phyloP scores from a whole-genome alignment of 1,140 invertebrate genomes.

The Vanessa atalanta region DNA sequence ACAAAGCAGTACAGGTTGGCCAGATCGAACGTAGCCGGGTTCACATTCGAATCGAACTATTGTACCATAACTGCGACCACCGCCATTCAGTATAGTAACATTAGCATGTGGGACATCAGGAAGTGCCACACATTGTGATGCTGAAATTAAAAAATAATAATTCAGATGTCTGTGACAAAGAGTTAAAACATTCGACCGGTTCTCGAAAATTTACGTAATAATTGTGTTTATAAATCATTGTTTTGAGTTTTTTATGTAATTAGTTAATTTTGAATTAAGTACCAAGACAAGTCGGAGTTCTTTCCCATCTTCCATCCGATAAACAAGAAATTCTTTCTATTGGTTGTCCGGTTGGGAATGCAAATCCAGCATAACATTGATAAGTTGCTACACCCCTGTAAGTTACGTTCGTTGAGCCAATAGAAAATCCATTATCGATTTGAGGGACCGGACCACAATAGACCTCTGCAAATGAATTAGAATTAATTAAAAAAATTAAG shows the following conservation, averaged over 20 bases:
- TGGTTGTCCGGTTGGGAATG: slow-evolving; percentile 92
- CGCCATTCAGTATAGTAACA: slow-evolving; percentile 94
- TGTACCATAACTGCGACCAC: slow-evolving; percentile 96
- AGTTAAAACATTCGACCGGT: no score
- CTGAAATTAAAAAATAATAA: slow-evolving; percentile 76
- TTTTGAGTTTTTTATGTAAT: no score
- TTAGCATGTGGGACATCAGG: slow-evolving; percentile 94
- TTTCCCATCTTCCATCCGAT: slow-evolving; percentile 94
- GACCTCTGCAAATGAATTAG: slow-evolving; percentile 85
- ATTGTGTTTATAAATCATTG: no score
- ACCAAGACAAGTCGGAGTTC: slow-evolving; percentile 93
- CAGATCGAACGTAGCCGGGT: slow-evolving; percentile 93
- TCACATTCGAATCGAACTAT: slow-evolving; percentile 97
- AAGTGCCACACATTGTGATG: slow-evolving; percentile 95
- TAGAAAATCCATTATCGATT: slow-evolving; percentile 98
- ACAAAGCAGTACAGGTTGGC: slow-evolving; percentile 94
- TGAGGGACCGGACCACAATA: slow-evolving; percentile 98
- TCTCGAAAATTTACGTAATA: no score
- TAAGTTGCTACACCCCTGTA: slow-evolving; percentile 96
- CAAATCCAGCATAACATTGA: slow-evolving; percentile 98
- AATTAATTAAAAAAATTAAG: no score
- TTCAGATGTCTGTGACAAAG: no score
- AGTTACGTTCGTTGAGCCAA: slow-evolving; percentile 96
- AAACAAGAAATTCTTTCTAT: slow-evolving; percentile 94
- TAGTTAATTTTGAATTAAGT: slow-evolving; percentile 37